Percentiles rank a stretch among this genome's conserved stretches.
These are phyloP conservation scores for Phataginus tricuspis DNA, from an alignment of 2,797 vertebrate genomes.

Conservation along the genomic window DNA sequence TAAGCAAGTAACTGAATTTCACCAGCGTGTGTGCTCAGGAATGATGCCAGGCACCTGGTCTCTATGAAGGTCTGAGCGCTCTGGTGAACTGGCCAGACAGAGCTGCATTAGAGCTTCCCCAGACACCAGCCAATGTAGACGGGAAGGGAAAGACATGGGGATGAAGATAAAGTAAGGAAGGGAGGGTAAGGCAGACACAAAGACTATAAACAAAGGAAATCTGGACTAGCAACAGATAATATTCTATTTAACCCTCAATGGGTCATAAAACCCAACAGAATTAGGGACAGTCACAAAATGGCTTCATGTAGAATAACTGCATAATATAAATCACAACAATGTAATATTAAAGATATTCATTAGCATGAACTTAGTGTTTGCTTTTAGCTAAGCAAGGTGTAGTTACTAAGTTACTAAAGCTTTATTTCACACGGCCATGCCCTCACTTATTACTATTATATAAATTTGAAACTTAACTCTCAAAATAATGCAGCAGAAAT, in stretches of 20 bases:
- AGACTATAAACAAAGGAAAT: constrained; percentile 66
- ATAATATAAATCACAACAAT: not conserved
- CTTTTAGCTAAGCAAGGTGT: not conserved
- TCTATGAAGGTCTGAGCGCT: constrained; percentile 40
- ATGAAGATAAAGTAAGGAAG: not conserved
- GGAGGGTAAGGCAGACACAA: not conserved
- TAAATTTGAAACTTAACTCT: constrained; percentile 1
- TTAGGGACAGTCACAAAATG: not conserved
- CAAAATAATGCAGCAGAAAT: not conserved
- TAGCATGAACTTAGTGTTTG: not conserved
- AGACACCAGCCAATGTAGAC: not conserved
- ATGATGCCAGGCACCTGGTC: constrained; percentile 54
- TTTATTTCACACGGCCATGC: constrained; percentile 1
- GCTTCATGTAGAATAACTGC: not conserved
- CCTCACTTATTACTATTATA: not conserved
- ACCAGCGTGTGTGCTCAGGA: constrained; percentile 3
- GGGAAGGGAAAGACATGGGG: not conserved
- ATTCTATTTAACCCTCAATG: constrained; percentile 61
- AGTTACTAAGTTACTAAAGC: constrained; percentile 53
- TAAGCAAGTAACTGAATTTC: constrained; percentile 42
- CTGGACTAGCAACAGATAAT: not conserved
- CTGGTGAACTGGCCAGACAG: not conserved
- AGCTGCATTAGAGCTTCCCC: not conserved
- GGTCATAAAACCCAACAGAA: constrained; percentile 8
- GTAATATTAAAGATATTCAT: not conserved